phyloP scores from a whole-genome alignment of 2,113 vertebrate species.

The Xiphophorus maculatus region DNA sequence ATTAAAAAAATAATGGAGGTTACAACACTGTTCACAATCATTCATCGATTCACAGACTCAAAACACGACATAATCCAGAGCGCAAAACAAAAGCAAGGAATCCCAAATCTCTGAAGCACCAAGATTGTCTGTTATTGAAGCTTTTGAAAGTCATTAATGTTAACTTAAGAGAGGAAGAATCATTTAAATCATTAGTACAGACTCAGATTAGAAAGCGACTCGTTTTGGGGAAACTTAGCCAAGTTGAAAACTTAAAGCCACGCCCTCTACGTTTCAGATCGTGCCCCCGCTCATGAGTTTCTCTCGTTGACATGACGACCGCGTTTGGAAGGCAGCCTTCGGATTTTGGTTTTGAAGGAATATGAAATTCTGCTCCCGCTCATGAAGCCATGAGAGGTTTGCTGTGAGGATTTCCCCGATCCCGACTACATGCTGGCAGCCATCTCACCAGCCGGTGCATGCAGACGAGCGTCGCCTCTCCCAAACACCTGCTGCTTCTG shows the following conservation, averaged over 20 bases:
- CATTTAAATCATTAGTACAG: slow-evolving; percentile 7
- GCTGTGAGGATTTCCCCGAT: slow-evolving; percentile 3
- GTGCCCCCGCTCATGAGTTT: neutral
- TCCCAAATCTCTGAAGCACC: slow-evolving; percentile 40
- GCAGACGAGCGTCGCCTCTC: slow-evolving; percentile 16
- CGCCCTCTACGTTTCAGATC: slow-evolving; percentile 18
- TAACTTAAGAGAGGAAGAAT: neutral
- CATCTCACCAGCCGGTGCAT: neutral
- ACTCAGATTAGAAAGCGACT: slow-evolving; percentile 10
- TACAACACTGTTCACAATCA: slow-evolving; percentile 56
- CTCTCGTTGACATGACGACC: neutral
- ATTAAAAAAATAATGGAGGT: slow-evolving; percentile 41
- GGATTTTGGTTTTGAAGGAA: slow-evolving; percentile 43
- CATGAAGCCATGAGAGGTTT: slow-evolving; percentile 6
- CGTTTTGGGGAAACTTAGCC: slow-evolving; percentile 25
- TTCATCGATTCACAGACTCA: slow-evolving; percentile 55
- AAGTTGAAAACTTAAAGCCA: slow-evolving; percentile 15
- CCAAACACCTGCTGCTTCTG: neutral
- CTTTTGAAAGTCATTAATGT: neutral
- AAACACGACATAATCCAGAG: slow-evolving; percentile 41
- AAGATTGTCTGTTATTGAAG: slow-evolving; percentile 46
- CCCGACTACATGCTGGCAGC: slow-evolving; percentile 32
- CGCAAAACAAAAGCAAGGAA: slow-evolving; percentile 3
- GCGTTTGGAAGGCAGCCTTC: slow-evolving; percentile 10
- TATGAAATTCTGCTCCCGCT: neutral